Evolutionary conservation across 2,888 invertebrate genomes (phyloP).

Genomic region (Volucella zonaria): DNA sequence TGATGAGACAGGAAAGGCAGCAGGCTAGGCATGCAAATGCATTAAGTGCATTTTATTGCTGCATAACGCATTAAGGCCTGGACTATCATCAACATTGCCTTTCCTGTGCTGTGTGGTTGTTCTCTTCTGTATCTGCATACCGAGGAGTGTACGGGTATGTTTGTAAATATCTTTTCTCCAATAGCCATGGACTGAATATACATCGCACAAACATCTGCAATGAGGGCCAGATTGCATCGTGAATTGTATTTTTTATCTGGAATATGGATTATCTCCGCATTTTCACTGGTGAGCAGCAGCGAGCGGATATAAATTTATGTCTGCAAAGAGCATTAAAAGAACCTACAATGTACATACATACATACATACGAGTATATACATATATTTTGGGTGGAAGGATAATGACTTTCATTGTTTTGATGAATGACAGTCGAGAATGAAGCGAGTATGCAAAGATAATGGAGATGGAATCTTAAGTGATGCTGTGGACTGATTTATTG

Average conservation of each 20-base stretch:
- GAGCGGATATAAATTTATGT: constrained; percentile 43
- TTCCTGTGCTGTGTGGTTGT: not conserved
- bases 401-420: constrained; percentile 62
- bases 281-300: constrained; percentile 13
- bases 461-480: constrained; percentile 12
- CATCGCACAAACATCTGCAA: no score
- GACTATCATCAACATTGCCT: constrained; percentile 59
- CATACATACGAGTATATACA: no score
- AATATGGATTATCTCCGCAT: constrained; percentile 51
- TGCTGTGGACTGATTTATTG: constrained; percentile 15
- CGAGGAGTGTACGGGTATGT: constrained; percentile 3
- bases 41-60: constrained; percentile 80
- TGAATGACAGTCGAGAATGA: constrained; percentile 43
- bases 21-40: constrained; percentile 68
- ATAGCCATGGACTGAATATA: no score
- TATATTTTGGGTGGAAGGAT: constrained; percentile 36
- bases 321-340: constrained; percentile 26
- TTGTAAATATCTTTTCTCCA: constrained; percentile 4
- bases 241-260: constrained; percentile 2
- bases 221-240: constrained; percentile 10
- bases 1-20: constrained; percentile 15
- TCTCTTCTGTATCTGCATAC: constrained; percentile 16
- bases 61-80: constrained; percentile 74
- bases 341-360: not conserved
- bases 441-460: constrained; percentile 15